These are phyloP conservation scores for Larimichthys crocea DNA, from an alignment of 2,113 vertebrate genomes.

Conservation along the genomic window DNA sequence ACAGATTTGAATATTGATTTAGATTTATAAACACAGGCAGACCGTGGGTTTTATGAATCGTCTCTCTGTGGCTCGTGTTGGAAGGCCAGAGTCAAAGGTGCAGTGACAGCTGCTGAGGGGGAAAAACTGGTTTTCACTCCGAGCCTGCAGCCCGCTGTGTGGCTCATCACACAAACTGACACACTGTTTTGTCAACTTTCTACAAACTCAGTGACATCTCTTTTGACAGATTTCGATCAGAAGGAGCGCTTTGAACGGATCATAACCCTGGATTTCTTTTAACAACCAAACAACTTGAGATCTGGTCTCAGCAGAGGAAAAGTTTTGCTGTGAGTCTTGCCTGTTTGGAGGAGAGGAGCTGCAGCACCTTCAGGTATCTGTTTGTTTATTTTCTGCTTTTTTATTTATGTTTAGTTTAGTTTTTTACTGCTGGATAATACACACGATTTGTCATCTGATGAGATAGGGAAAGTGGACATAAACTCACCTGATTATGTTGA, in stretches of 20 bases:
- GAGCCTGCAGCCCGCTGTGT: conserved; percentile 22
- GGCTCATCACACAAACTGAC: conserved; percentile 8
- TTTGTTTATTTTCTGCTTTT: not conserved
- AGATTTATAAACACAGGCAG: conserved; percentile 93
- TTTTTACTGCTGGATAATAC: not conserved
- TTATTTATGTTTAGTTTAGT: not conserved
- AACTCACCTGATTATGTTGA: not conserved
- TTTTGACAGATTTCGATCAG: conserved; percentile 68
- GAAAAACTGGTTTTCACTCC: conserved; percentile 15
- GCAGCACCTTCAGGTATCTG: conserved; percentile 54
- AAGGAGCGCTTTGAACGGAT: conserved; percentile 30
- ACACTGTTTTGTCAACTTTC: conserved; percentile 22
- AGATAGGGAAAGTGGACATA: not conserved
- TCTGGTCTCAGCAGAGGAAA: conserved; percentile 16
- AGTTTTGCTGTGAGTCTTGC: conserved; percentile 23
- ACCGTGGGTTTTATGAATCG: conserved; percentile 72
- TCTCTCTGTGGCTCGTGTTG: conserved; percentile 58
- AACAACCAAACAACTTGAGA: conserved; percentile 2
- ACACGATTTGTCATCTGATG: not conserved
- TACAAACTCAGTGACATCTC: conserved; percentile 47
- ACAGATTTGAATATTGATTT: conserved; percentile 99
- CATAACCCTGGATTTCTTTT: conserved; percentile 59
- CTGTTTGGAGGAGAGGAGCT: conserved; percentile 28
- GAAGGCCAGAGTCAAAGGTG: conserved; percentile 79
- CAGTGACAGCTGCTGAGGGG: conserved; percentile 54